Evolutionary conservation across 2,797 vertebrate genomes (phyloP).

Genomic region (Gymnoscopelus microlampas): DNA sequence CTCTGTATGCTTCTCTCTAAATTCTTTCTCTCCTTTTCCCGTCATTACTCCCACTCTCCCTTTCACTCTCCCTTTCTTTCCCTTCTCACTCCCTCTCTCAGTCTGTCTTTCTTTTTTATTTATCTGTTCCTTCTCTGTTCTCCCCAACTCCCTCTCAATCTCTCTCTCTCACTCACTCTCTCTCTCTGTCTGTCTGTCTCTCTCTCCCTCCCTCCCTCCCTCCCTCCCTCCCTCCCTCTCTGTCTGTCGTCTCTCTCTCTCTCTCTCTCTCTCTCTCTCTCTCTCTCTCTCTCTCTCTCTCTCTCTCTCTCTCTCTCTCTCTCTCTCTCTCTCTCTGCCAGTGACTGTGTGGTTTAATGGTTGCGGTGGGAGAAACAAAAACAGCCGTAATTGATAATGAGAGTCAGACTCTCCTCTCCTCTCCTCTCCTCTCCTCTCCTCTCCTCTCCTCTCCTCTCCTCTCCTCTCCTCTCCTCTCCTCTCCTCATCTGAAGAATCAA

Average conservation of each 20-base stretch:
- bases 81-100: slow-evolving; percentile 17
- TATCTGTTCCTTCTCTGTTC: too few species aligned
- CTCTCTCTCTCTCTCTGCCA: slow-evolving; percentile 59
- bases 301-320: not conserved
- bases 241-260: too few species aligned
- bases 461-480: not conserved
- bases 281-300: not conserved
- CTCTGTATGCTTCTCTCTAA: not conserved
- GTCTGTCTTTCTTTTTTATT: too few species aligned
- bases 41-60: not conserved
- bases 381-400: slow-evolving; percentile 85
- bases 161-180: not conserved
- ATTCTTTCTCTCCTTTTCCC: not conserved
- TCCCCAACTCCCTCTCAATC: too few species aligned
- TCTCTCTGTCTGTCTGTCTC: not conserved
- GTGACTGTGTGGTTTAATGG: slow-evolving; percentile 74
- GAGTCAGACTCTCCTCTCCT: slow-evolving; percentile 69
- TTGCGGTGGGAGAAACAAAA: slow-evolving; percentile 82
- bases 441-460: slow-evolving; percentile 12
- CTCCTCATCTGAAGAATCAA: not conserved
- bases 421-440: not conserved
- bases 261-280: not conserved
- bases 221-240: not conserved
- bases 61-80: slow-evolving; percentile 46
- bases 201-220: not conserved